Base-by-base conservation (phyloP, 2,888 invertebrate genomes). In the Nomada fucata region DNA sequence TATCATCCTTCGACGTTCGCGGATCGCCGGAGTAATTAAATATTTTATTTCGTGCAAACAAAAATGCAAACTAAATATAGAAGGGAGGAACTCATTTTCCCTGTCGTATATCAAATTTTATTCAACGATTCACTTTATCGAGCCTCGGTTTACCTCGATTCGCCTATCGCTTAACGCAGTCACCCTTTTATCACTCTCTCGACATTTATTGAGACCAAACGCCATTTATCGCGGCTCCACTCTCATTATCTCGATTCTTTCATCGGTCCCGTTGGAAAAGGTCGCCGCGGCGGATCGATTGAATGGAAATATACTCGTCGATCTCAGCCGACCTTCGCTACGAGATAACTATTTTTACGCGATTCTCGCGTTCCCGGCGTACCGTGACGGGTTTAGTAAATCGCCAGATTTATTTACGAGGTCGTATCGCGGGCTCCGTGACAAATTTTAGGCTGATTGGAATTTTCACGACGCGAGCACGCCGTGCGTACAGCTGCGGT, bases 251-350 rank as follows among this genome's bases (percentile, higher is more conserved):
- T 1, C 0, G n/a, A 47, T 50, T 67, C 67, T 61, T 61, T 5
- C 36, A 20, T 55, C 3, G 0, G 1, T 5, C 23, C 2, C 4
- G 42, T 5, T 36, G 76, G 71, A 82, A 82, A 82, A 67, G 82
- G 64, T 82, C 76, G 20, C 18, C 26, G 65, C 26, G 26, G 15
- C n/a, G 47, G 81, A 79, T 75, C 85, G 69, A 82, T 74, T 74
- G 71, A 53, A 76, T 84, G 82, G 80, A 63, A 71, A 79, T 78
- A 57, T 15, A 15, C 55, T 50, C 52, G 59, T 59, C 50, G 64
- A 71, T 42, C 70, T 26, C 42, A 23, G 60, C 53, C 80, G 86
- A 86, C 86, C 87, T 87, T 83, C 86, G 79, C 68, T 60, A 20
- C 44, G 71, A 67, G 79, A 78, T 65, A 59, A 42, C 20, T 26